Base-by-base conservation (phyloP, 2,888 invertebrate genomes). In the Reticulitermes lucifugus region DNA sequence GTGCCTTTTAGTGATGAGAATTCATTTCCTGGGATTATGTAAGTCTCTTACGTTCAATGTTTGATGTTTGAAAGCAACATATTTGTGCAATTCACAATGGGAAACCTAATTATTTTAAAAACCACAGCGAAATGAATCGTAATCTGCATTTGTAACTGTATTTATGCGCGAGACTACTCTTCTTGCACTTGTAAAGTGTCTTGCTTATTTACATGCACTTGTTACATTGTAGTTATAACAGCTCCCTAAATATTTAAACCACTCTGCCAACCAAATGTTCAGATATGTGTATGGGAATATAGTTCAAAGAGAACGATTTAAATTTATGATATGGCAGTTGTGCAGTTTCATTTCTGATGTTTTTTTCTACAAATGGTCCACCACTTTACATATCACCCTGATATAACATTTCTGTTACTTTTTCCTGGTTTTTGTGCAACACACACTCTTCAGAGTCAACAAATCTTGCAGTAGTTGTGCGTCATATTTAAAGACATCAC, bases 311-410 rank as follows among this genome's bases (percentile, higher is more conserved):
- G 14, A 43, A 43, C 43, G 41, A 81, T 25, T 79, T 65, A 81
- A 81, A 81, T 81, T 81, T 35, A n/a, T 81, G 81, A 81, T 81
- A 81, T 81, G 81, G 81, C 81, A 81, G 81, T 81, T 70, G 41
- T 81, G 60, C 81, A 81, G 22, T 65, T 81, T 81, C 81, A 81
- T 81, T 81, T n/a, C 46, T 73, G 73, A 41, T 73, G 5, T 73
- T 41, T 29, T 35, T 79, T 25, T 79, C 55, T 77, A 77, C 43
- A 46, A 77, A 79, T 55, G 21, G 59, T 80, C 80, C 80, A 80
- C 25, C 80, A 80, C 80, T 51, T 35, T 6, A 60, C 35, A 73
- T 10, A 21, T 21, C 14, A 12, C 9, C 21, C 41, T 35, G 29
- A 41, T 41, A 9, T 35, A 73, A 4, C 29, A 73, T 41, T 41